A percentile compares a stretch with the other conserved stretches of the same genome.
Evolutionary conservation across 2,797 vertebrate species (phyloP).

Genomic region (Smutsia temminckii): DNA sequence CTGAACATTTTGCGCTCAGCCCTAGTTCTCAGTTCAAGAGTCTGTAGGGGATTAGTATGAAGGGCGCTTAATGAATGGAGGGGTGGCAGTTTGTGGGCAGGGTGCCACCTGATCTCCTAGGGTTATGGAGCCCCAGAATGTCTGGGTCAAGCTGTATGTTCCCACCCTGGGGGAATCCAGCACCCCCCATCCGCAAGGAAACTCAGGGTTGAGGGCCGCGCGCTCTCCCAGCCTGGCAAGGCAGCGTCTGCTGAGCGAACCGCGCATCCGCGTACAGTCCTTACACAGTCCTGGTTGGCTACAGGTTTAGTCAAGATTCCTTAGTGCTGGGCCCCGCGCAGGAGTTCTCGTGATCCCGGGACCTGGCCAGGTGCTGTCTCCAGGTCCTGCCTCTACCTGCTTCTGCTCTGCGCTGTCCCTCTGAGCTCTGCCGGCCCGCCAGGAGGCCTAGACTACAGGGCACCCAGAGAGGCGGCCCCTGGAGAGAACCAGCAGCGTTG

Average conservation of each 20-base stretch:
- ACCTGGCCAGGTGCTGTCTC: background rate
- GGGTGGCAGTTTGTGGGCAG: background rate
- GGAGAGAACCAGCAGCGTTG: background rate
- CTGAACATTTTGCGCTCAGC: background rate
- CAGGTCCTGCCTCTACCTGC: background rate
- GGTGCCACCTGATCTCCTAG: background rate
- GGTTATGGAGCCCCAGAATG: background rate
- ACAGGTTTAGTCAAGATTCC: background rate
- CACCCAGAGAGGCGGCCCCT: background rate
- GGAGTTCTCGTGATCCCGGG: background rate
- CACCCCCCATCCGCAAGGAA: rapidly evolving
- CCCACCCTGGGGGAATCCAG: background rate
- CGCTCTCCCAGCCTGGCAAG: background rate
- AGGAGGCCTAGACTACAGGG: background rate
- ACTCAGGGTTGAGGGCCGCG: background rate
- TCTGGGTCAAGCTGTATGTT: background rate
- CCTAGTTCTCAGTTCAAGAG: background rate
- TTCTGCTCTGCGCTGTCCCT: background rate
- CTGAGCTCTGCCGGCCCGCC: background rate
- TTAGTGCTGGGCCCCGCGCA: background rate
- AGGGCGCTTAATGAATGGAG: rapidly evolving
- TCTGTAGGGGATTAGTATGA: background rate
- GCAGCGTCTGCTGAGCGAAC: background rate
- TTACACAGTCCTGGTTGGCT: background rate
- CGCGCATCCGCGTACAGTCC: background rate